Evolutionary conservation across 2,113 vertebrate species (phyloP), one percentile per base, ranked within the genome.

Genomic region (Amazona vittata): DNA sequence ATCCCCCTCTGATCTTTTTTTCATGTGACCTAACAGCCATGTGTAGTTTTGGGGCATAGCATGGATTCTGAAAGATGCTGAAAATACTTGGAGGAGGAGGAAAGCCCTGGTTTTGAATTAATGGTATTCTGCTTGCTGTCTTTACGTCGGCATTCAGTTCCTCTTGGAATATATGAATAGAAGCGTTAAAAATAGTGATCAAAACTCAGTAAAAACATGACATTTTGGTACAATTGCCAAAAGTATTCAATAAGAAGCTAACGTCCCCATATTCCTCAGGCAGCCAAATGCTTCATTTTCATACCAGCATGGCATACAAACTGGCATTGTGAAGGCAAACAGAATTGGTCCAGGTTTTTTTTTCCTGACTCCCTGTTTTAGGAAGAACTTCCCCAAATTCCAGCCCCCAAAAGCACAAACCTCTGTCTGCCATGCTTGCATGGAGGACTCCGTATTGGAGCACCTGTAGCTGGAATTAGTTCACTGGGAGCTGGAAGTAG

Each of bases 21-120:
- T 49, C 68, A 24, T 15, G 9, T 29, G 62, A 76, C 75, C 87
- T 87, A 20, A 20, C 18, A 25, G 62, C 46, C 75, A 1, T 12
- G 49, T 43, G 47, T 10, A 52, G 35, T 65, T 93, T 47, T 24
- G 86, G 65, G 81, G 8, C 17, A 44, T n/a, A 57, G 41, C 14
- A 69, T 78, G 57, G 84, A 44, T 89, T 95, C 93, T 82, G 47
- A 83, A 86, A 78, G 73, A 71, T 28, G 83, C 83, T 71, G 80
- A 46, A 60, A 33, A 12, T 7, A 86, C 70, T 0, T 44, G 79
- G n/a, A 69, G 78, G 70, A 93, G 89, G 35, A 44, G 62, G 76
- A 69, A 81, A 73, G 81, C 69, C 74, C 74, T 62, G 49, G 7
- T n/a, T 95, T 84, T 69, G 83, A 59, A 53, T 60, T 55, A 53